phyloP scores from a whole-genome alignment of 2,888 invertebrate species.

The Sphinx pinastri region DNA sequence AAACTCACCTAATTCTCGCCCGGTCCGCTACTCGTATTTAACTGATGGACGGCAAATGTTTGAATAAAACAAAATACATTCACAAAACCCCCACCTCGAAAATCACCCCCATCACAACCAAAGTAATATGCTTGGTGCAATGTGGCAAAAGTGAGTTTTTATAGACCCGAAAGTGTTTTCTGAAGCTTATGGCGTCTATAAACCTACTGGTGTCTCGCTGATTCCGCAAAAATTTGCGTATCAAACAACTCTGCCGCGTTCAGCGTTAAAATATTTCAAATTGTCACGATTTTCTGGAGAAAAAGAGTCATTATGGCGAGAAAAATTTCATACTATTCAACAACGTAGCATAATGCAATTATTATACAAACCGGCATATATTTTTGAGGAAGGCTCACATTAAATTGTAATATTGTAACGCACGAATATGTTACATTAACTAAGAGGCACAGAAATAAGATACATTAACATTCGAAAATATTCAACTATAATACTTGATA shows the following conservation, averaged over 20 bases:
- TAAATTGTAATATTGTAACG: too few relatives aligned
- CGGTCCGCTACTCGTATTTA: constrained; percentile 28
- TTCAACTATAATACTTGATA: constrained; percentile 31
- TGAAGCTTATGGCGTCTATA: constrained; percentile 77
- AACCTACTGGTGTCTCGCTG: constrained; percentile 72
- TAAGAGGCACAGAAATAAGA: not conserved
- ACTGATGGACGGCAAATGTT: constrained; percentile 2
- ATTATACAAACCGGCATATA: not conserved
- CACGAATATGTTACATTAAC: too few relatives aligned
- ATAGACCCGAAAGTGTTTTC: constrained; percentile 68
- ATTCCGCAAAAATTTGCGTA: constrained; percentile 71
- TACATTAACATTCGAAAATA: not conserved
- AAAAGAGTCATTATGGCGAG: constrained; percentile 68
- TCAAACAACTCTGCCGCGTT: constrained; percentile 46
- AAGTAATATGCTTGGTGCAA: constrained; percentile 46
- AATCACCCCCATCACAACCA: constrained; percentile 43
- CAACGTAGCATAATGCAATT: constrained; percentile 13
- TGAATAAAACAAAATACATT: constrained; percentile 1
- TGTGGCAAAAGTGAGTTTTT: constrained; percentile 69
- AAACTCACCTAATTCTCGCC: constrained; percentile 57
- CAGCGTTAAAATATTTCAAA: constrained; percentile 69
- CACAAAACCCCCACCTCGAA: not conserved
- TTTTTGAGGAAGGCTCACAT: not conserved
- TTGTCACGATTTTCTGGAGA: constrained; percentile 69
- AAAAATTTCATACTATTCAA: constrained; percentile 56